phyloP scores from a whole-genome alignment of 2,113 vertebrate species.

The Cyphomyrus plagiostoma region DNA sequence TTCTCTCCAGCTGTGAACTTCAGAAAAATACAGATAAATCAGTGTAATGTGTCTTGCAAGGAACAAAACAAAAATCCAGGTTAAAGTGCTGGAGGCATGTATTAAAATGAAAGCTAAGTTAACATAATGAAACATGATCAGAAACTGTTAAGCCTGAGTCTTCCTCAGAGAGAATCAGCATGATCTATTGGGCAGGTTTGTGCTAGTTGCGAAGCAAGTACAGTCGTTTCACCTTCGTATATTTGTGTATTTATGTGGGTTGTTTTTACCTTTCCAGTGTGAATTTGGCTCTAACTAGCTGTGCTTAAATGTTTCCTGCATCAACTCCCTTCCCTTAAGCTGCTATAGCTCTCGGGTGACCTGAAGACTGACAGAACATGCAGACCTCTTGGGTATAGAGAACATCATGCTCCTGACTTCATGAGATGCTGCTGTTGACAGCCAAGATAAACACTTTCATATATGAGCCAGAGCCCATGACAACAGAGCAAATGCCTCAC shows the following conservation, averaged over 20 bases:
- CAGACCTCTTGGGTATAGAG: not conserved
- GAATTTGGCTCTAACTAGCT: not conserved
- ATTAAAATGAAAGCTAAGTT: not conserved
- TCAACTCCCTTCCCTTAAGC: not conserved
- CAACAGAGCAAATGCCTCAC: not conserved
- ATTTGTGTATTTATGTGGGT: not conserved
- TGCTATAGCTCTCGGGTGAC: not conserved
- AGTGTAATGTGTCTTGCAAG: not conserved
- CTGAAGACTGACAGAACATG: not conserved
- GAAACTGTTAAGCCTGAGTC: not conserved
- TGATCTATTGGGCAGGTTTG: not conserved
- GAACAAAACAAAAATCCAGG: not conserved
- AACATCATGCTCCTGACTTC: not conserved
- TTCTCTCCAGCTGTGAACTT: not conserved
- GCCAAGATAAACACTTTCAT: not conserved
- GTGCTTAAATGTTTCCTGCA: not conserved
- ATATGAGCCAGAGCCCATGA: not conserved
- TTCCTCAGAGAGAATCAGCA: not conserved
- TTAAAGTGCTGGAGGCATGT: conserved; percentile 5
- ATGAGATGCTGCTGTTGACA: not conserved
- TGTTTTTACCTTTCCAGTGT: not conserved
- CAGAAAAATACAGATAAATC: not conserved
- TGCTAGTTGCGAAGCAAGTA: not conserved
- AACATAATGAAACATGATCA: not conserved
- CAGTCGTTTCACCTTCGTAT: not conserved